Evolutionary conservation across 92 coral and sea anemone species (phyloP), one percentile per base, ranked within the genome.

Genomic region (Porites divaricata): DNA sequence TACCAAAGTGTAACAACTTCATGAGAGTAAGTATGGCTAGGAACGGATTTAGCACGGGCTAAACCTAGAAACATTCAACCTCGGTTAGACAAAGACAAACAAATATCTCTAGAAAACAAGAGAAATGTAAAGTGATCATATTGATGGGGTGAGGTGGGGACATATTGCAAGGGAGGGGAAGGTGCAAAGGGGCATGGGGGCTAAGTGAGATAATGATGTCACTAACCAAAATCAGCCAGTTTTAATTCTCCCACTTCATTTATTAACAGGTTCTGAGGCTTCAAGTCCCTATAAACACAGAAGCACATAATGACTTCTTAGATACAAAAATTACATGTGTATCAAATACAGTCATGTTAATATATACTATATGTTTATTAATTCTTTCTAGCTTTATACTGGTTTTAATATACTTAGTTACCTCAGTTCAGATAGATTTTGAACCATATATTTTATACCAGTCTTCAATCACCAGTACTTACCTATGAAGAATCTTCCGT

Each of bases 1-100:
- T 81, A 96, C 99, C 99, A 96, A 49, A 96, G 87, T 48, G 99
- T 96, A 67, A 96, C 99, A 64, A 96, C 99, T 88, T 96, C 99
- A 75, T 96, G 92, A 12, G 99, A 96, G 76, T 94, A 96, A 5
- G 98, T 96, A 53, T 93, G 98, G 84, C 98, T 96, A 68, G 99
- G 99, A 54, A 96, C 99, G 35, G 99, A 96, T 78, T 96, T 96
- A 48, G 95, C 99, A 76, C 99, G 86, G 11, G 99, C 99, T 70
- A 96, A 85, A 83, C 99, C 99, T 96, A 78, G 53, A 61, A 57
- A 8, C 12, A 11, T 10, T 54, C 12, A 11, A 54, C 16, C 12
- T 3, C 58, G 1, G 58, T 53, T 35, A 35, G 45, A 35, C 0
- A 54, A 0, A 54, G 16, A 54, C 16, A 54, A 54, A 54, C 16